Evolutionary conservation across 2,797 vertebrate genomes (phyloP).

Genomic region (Megaceryle alcyon): DNA sequence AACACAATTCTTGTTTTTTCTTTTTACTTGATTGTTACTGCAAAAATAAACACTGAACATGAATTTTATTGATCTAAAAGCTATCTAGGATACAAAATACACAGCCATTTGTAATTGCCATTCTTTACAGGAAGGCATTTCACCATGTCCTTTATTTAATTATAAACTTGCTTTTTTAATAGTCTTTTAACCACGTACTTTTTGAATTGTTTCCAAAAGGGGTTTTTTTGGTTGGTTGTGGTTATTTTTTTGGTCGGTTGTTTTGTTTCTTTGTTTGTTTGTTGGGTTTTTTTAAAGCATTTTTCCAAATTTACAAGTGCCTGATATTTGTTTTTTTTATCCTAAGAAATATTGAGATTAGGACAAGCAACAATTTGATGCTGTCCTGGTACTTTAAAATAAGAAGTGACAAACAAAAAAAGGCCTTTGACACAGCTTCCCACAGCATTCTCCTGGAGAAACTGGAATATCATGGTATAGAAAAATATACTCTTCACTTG

Average conservation of each 20-base stretch:
- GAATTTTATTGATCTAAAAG: not conserved
- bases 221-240: not conserved
- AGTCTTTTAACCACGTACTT: not conserved
- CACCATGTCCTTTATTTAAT: not conserved
- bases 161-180: not conserved
- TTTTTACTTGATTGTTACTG: not conserved
- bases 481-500: no score
- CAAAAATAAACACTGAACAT: not conserved
- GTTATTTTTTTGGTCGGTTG: no score
- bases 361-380: not conserved
- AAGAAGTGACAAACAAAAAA: not conserved
- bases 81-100: not conserved
- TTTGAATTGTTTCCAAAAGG: not conserved
- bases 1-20: not conserved
- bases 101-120: not conserved
- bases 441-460: no score
- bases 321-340: accelerated
- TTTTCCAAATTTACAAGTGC: not conserved
- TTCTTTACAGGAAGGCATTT: not conserved
- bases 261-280: no score
- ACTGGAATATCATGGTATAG: no score
- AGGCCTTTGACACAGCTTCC: no score
- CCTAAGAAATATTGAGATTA: not conserved
- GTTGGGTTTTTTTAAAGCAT: not conserved
- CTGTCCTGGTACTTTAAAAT: not conserved